These are phyloP conservation scores for Heterotilapia buettikoferi DNA, from an alignment of 2,113 vertebrate genomes.

Conservation along the genomic window DNA sequence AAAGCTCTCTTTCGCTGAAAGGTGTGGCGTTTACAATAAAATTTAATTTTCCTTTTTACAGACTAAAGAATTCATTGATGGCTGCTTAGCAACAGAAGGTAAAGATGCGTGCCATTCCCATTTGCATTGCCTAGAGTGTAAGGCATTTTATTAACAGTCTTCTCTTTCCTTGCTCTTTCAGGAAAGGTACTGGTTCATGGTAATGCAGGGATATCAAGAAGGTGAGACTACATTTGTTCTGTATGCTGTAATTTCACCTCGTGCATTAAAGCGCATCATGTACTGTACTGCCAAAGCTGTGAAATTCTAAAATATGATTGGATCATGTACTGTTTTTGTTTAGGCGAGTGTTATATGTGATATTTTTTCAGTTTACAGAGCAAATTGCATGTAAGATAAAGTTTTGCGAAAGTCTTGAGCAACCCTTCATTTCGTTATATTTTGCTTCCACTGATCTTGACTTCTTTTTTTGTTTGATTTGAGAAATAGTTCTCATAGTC, in stretches of 20 bases:
- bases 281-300: background rate
- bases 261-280: background rate
- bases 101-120: slow-evolving; percentile 15
- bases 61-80: slow-evolving; percentile 99
- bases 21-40: background rate
- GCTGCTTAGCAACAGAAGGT: slow-evolving; percentile 96
- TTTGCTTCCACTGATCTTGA: background rate
- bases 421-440: background rate
- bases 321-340: background rate
- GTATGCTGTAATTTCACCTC: background rate
- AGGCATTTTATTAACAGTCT: background rate
- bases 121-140: background rate
- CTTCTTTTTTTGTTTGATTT: background rate
- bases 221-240: slow-evolving; percentile 62
- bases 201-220: slow-evolving; percentile 99
- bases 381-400: background rate
- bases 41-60: slow-evolving; percentile 38
- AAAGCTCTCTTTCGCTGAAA: background rate
- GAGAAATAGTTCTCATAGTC: background rate
- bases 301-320: background rate
- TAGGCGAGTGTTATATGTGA: background rate
- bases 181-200: slow-evolving; percentile 98
- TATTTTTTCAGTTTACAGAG: background rate
- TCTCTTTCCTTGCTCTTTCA: slow-evolving; percentile 43
- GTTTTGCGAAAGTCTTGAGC: background rate